phyloP scores from a whole-genome alignment of 2,888 invertebrate genomes.

The Dasysyrphus tricinctus region DNA sequence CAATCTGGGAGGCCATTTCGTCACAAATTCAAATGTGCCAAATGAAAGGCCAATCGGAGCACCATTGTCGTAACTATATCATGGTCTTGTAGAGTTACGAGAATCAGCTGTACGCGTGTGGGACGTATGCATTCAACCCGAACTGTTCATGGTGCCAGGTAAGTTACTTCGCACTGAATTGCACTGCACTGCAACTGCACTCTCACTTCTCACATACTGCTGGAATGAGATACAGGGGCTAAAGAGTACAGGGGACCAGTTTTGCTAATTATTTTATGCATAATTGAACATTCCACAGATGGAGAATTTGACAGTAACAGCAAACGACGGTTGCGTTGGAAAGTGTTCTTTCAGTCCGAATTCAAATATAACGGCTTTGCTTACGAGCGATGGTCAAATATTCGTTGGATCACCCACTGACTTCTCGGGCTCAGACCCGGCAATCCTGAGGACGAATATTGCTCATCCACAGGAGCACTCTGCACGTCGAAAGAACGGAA shows the following conservation, averaged over 20 bases:
- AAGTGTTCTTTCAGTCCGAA: constrained; percentile 94
- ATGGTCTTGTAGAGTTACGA: constrained; percentile 89
- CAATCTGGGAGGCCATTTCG: constrained; percentile 90
- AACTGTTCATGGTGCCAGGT: constrained; percentile 95
- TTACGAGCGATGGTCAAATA: constrained; percentile 89
- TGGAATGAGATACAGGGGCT: neutral
- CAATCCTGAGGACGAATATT: constrained; percentile 87
- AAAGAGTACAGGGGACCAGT: constrained; percentile 32
- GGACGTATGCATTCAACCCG: constrained; percentile 95
- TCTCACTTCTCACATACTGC: constrained; percentile 29
- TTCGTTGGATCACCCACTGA: constrained; percentile 93
- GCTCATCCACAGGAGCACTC: constrained; percentile 78
- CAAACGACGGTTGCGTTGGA: constrained; percentile 90
- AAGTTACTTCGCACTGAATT: constrained; percentile 76
- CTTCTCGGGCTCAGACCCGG: constrained; percentile 92
- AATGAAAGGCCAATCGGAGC: constrained; percentile 94
- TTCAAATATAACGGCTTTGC: constrained; percentile 92
- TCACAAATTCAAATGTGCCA: constrained; percentile 89
- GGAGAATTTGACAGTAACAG: constrained; percentile 89
- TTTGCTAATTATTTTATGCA: constrained; percentile 68
- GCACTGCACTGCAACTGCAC: constrained; percentile 1
- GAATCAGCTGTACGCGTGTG: constrained; percentile 93
- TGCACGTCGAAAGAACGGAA: constrained; percentile 30
- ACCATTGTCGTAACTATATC: constrained; percentile 94
- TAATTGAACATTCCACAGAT: constrained; percentile 85